Base-by-base conservation (phyloP, 2,797 vertebrate genomes). In the Pseudomugil gertrudae region DNA sequence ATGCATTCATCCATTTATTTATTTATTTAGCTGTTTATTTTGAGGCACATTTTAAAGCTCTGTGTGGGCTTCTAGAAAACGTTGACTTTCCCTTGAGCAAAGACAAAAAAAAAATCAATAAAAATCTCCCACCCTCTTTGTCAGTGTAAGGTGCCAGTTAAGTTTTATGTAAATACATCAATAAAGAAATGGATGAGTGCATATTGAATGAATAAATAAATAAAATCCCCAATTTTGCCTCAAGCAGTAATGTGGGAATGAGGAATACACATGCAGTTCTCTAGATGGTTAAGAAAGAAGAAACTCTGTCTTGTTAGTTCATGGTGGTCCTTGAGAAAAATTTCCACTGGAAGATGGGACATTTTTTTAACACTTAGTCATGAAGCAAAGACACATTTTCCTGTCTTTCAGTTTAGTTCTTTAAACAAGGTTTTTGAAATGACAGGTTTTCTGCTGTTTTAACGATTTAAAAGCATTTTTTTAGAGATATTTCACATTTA, bases 1-100 rank as follows among this genome's bases (percentile, higher is more conserved):
- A 65, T 57, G 35, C 15, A 67, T 57, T 60, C 9, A 58, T 75
- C 32, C 43, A 54, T 78, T 69, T 71, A 56, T 73, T 69, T 71
- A 56, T 73, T 84, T 63, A 71, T 74, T 67, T 69, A 45, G 24
- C n/a, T 57, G 57, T 74, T 72, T 78, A 58, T 69, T 53, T 67
- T 53, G n/a, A 65, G 27, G 32, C 19, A 35, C 61, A 53, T 38
- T 43, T 43, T 38, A 32, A 38, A 54, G 21, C 21, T 72, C 65
- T 21, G 27, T 27, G 7, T 27, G 27, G 59, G 45, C 40, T 47
- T 64, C 19, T 57, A 62, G 71, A 80, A 74, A 19, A 57, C 36
- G 9, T 4, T 59, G 58, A 76, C 70, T 64, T 83, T 72, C 74
- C 68, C 52, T 62, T 36, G 43, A 76, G 63, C 27, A 47, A 45